Evolutionary conservation across 2,113 vertebrate species (phyloP), one percentile per base, ranked within the genome.

Genomic region (Agapornis roseicollis): DNA sequence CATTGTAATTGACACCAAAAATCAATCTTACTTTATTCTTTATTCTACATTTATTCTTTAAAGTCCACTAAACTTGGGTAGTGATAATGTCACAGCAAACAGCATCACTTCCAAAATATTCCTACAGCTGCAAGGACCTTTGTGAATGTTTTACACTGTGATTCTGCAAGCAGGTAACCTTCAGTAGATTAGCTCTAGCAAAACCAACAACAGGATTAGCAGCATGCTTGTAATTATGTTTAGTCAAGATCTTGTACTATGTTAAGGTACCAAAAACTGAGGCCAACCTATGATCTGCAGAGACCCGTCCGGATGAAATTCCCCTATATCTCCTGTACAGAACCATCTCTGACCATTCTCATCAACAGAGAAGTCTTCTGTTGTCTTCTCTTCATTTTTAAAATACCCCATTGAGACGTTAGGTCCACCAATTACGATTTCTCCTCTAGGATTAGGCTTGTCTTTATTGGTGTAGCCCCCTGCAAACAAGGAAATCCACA

Each of bases 391-490:
- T 63, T 99, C 98, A 1, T 98, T 98, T 94, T 98, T 98, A 91
- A 98, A 99, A 97, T 99, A 99, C 20, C 99, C 99, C 98, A 99
- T 98, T 11, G 99, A 99, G 72, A 99, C 99, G 6, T 99, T 99
- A 29, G 99, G 98, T 16, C 99, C 99, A 25, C 99, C 99, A 16
- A 99, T 98, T 86, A 99, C 72, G 17, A 99, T 98, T 96, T 99
- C 99, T 19, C 99, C 99, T 97, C 99, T 98, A 22, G 99, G 99
- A 94, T 99, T 98, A 44, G 99, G 99, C 81, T 98, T 96, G 96
- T 99, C 99, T 60, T 97, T 97, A 93, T 96, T 98, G 46, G 99
- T 99, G 70, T 99, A 99, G 70, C 99, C 99, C 12, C 99, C 99
- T 99, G 94, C 35, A 95, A 91, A 87, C 56, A 88, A 71, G 28